Evolutionary conservation across 2,888 invertebrate species (phyloP).

Genomic region (Cylloceria caligata): DNA sequence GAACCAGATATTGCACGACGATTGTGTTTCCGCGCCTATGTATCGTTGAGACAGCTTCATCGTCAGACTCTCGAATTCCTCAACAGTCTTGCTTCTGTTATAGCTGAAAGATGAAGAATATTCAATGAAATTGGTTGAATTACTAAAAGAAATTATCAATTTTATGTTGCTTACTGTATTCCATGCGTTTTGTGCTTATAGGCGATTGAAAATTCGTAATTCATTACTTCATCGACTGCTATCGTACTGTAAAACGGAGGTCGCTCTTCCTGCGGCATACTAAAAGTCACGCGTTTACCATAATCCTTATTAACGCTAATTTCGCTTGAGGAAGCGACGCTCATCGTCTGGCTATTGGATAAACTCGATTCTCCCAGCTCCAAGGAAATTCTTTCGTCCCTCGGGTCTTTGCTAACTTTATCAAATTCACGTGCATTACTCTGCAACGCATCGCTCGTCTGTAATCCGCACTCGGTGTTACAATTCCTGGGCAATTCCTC

Average conservation of each 20-base stretch:
- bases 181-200: slow-evolving; percentile 89
- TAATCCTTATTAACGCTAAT: slow-evolving; percentile 47
- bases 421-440: slow-evolving; percentile 42
- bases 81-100: slow-evolving; percentile 89
- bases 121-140: neutral
- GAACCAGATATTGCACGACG: slow-evolving; percentile 87
- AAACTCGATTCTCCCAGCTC: slow-evolving; percentile 51
- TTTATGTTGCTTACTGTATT: slow-evolving; percentile 88
- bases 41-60: slow-evolving; percentile 89
- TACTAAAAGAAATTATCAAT: neutral
- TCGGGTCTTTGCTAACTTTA: slow-evolving; percentile 35
- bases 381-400: slow-evolving; percentile 27
- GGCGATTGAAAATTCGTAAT: slow-evolving; percentile 87
- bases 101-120: slow-evolving; percentile 86
- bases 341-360: slow-evolving; percentile 47
- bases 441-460: slow-evolving; percentile 23
- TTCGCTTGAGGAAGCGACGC: slow-evolving; percentile 35
- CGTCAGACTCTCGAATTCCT: slow-evolving; percentile 89
- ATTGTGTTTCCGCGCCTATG: slow-evolving; percentile 91
- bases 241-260: slow-evolving; percentile 80
- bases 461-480: neutral
- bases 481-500: slow-evolving; percentile 9
- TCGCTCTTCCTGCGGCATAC: slow-evolving; percentile 63
- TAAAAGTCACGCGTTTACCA: slow-evolving; percentile 65
- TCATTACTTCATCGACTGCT: slow-evolving; percentile 82